Percentiles rank a stretch among this genome's conserved stretches.
Conservation (phyloP, 2,888 invertebrate species). For the Lypha dubia region DNA sequence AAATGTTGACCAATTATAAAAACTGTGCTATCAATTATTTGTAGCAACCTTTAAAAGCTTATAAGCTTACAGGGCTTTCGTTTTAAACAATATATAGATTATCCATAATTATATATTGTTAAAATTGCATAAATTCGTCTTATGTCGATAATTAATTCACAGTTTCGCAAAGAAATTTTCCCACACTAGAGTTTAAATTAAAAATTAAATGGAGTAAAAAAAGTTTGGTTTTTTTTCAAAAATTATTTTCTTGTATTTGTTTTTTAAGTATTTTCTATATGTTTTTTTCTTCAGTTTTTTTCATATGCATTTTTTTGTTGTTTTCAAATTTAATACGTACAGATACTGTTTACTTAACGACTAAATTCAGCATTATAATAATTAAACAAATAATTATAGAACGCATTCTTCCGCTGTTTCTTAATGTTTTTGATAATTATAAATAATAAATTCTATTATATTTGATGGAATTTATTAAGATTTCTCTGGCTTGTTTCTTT, state of each 20-base stretch:
- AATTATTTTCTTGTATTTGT: slow-evolving; percentile 70
- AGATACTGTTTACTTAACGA: slow-evolving; percentile 59
- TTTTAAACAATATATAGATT: no score
- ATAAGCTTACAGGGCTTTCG: no score
- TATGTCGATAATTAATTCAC: no score
- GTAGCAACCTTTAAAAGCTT: no score
- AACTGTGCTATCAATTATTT: no score
- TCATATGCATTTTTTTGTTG: slow-evolving; percentile 37
- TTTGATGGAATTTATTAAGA: slow-evolving; percentile 34
- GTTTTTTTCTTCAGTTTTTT: slow-evolving; percentile 51
- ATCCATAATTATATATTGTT: no score
- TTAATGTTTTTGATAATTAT: slow-evolving; percentile 53
- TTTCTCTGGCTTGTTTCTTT: slow-evolving; percentile 16
- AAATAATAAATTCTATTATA: slow-evolving; percentile 64
- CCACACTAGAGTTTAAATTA: background rate
- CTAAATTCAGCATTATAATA: slow-evolving; percentile 65
- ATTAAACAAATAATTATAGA: slow-evolving; percentile 53
- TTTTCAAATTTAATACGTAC: slow-evolving; percentile 48
- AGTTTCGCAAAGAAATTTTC: no score
- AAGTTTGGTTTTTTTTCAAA: slow-evolving; percentile 55
- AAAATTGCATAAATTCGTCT: no score
- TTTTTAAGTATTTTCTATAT: slow-evolving; percentile 49
- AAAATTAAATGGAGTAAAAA: slow-evolving; percentile 12
- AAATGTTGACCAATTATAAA: no score
- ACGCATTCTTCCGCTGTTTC: slow-evolving; percentile 28